Conservation (phyloP, 2,113 vertebrate species). For the Gallinago media region DNA sequence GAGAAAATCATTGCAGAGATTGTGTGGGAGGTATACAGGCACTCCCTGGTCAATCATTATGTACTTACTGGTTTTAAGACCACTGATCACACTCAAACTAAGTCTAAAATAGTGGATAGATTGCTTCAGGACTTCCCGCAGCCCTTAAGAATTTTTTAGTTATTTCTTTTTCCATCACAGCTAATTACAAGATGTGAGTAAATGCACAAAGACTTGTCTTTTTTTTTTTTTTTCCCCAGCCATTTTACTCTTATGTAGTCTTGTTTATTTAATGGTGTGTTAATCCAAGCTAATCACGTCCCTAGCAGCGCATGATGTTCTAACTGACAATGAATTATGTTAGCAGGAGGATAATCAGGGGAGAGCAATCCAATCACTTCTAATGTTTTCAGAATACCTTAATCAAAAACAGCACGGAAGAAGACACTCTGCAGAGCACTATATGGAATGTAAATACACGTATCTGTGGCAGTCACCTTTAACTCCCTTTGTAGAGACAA, state of each 20-base stretch:
- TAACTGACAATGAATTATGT: conserved; percentile 48
- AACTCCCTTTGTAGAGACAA: too few species aligned
- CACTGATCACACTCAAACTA: neutral
- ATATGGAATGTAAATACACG: too few species aligned
- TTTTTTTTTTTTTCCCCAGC: neutral
- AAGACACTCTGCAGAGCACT: neutral
- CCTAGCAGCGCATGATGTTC: conserved; percentile 14
- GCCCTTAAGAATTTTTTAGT: neutral
- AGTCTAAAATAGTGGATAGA: neutral
- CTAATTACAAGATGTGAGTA: neutral
- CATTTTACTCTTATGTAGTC: neutral
- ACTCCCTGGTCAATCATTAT: neutral
- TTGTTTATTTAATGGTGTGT: conserved; percentile 39
- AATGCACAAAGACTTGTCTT: neutral
- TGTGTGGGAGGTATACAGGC: neutral
- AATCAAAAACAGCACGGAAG: neutral
- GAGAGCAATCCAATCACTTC: neutral
- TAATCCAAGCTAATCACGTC: conserved; percentile 31
- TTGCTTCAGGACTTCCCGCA: neutral
- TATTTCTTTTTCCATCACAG: neutral
- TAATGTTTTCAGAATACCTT: neutral
- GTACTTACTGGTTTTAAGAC: neutral
- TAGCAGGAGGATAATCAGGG: neutral
- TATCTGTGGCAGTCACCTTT: too few species aligned
- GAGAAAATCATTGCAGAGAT: neutral